Evolutionary conservation across 2,113 vertebrate genomes (phyloP), one percentile per base, ranked within the genome.

Genomic region (Stigmatopora argus): DNA sequence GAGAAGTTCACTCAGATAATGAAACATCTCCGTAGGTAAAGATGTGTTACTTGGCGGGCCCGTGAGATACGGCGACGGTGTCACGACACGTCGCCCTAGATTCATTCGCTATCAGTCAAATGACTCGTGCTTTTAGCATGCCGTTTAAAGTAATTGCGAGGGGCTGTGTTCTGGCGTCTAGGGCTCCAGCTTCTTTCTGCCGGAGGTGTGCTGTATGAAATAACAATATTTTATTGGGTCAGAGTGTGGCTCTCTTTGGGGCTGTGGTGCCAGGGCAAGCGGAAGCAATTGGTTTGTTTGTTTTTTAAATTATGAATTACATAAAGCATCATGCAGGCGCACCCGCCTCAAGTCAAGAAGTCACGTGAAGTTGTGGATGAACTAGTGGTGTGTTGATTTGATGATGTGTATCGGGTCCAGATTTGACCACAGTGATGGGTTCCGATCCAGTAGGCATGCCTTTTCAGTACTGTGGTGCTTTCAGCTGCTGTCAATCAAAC

Each of bases 171-270:
- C 35, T 15, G 15, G 26, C n/a, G 17, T 68, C 0, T 1, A 1
- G 47, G 17, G 61, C 72, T 62, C 67, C 19, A 41, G 58, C 64
- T 47, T 66, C n/a, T 10, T 64, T 71, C 64, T 52, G 31, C 46
- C 52, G 63, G 55, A 51, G 58, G 31, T 47, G 62, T 65, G 81
- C 78, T 80, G 48, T 67, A 73, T 77, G 80, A 74, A 66, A 73
- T 77, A 79, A 74, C 65, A 67, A 69, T 66, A 64, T 83, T 78
- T 70, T 78, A 87, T 85, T 69, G 75, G 78, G 79, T 82, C 82
- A 78, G 67, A 72, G 70, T 47, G 70, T 60, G 5, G 63, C 53
- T 21, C 66, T 45, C 21, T 51, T 59, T 2, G 76, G 71, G 80
- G 73, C 74, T 81, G 76, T 67, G 82, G 67, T 46, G 67, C 77